A percentile compares a stretch with the other conserved stretches of the same genome.
Conservation (phyloP, 2,888 invertebrate species). For the Eilema caniola region DNA sequence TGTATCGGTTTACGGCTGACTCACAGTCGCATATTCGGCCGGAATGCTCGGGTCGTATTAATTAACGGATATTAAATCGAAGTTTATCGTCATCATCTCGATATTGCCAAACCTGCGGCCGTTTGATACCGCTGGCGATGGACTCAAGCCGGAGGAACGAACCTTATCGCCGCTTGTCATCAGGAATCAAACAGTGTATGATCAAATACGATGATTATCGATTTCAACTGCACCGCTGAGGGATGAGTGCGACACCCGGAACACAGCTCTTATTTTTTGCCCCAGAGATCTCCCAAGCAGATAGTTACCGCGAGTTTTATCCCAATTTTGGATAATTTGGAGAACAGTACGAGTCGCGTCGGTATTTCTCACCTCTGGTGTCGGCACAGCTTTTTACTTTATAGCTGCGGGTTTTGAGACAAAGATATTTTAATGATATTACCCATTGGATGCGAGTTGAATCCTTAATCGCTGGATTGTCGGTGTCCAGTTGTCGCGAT, state of each 20-base stretch:
- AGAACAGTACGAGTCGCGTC: slow-evolving; percentile 69
- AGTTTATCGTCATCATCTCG: slow-evolving; percentile 84
- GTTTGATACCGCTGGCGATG: slow-evolving; percentile 65
- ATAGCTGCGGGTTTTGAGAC: slow-evolving; percentile 80
- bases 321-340: slow-evolving; percentile 72
- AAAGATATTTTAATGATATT: slow-evolving; percentile 87
- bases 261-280: slow-evolving; percentile 52
- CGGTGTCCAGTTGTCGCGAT: slow-evolving; percentile 71
- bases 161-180: slow-evolving; percentile 82
- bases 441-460: slow-evolving; percentile 82
- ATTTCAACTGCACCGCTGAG: slow-evolving; percentile 63
- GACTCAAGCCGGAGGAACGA: slow-evolving; percentile 70
- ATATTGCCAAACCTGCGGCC: slow-evolving; percentile 84
- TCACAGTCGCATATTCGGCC: slow-evolving; percentile 80
- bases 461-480: slow-evolving; percentile 82
- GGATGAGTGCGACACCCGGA: slow-evolving; percentile 62
- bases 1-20: slow-evolving; percentile 79
- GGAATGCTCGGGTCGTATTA: slow-evolving; percentile 84
- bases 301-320: slow-evolving; percentile 60
- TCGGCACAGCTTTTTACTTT: slow-evolving; percentile 77
- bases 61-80: slow-evolving; percentile 86
- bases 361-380: slow-evolving; percentile 84
- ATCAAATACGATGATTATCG: slow-evolving; percentile 81
- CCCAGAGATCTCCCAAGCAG: slow-evolving; percentile 57
- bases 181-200: slow-evolving; percentile 82